Evolutionary conservation across 1,140 invertebrate genomes (phyloP).

Genomic region (Brachionus rubens): DNA sequence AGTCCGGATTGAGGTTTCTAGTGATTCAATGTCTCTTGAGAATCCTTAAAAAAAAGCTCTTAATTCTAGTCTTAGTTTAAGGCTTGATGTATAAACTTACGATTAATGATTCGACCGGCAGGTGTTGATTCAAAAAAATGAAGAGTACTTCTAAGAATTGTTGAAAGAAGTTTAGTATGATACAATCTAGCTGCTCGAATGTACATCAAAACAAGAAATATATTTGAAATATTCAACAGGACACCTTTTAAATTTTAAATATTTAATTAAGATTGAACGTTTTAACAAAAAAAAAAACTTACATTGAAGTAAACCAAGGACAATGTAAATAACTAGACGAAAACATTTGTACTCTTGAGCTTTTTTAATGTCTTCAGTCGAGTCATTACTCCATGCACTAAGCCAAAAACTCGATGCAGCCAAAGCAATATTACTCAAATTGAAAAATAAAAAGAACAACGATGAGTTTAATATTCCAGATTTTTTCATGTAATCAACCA

Average conservation of each 20-base stretch:
- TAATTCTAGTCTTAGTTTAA: too few species aligned
- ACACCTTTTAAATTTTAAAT: constrained; percentile 13
- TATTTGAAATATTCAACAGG: constrained; percentile 33
- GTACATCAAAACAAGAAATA: constrained; percentile 40
- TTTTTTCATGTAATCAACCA: constrained; percentile 40
- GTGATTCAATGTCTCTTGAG: constrained; percentile 61
- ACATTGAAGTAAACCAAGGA: constrained; percentile 31
- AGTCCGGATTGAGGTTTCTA: constrained; percentile 59
- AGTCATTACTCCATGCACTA: constrained; percentile 37
- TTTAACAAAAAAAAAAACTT: constrained; percentile 1
- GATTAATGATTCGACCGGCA: constrained; percentile 72
- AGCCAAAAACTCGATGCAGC: constrained; percentile 43
- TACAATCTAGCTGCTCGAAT: constrained; percentile 30
- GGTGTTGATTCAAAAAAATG: constrained; percentile 75
- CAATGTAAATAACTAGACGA: constrained; percentile 22
- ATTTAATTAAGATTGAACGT: constrained; percentile 8
- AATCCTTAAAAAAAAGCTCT: constrained; percentile 63
- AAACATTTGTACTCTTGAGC: constrained; percentile 4
- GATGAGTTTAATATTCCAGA: constrained; percentile 30
- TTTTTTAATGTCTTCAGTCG: background rate
- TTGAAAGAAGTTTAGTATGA: constrained; percentile 7
- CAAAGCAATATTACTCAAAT: constrained; percentile 11
- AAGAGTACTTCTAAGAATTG: constrained; percentile 68
- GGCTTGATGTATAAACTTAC: background rate
- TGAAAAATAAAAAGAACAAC: constrained; percentile 41